Percentiles rank a stretch among this genome's conserved stretches.
Evolutionary conservation across 1,140 invertebrate genomes (phyloP).

Genomic region (Maniola jurtina): DNA sequence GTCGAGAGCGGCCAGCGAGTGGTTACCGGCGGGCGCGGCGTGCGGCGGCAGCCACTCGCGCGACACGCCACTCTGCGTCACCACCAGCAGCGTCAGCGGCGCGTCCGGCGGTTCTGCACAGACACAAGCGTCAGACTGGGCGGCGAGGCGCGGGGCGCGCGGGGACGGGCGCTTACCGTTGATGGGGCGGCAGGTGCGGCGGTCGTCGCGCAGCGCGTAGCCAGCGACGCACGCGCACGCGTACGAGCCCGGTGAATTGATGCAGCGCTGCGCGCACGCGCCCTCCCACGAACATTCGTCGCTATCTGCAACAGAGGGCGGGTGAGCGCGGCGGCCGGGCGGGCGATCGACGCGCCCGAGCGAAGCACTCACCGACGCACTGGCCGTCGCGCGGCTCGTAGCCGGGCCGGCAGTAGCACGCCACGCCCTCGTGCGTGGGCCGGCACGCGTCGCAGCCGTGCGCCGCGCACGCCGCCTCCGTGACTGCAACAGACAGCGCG

Average conservation of each 20-base stretch:
- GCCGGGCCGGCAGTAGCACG: constrained; percentile 87
- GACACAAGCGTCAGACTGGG: too few species aligned
- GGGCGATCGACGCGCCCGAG: too few species aligned
- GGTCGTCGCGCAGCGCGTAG: constrained; percentile 80
- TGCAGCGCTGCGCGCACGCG: constrained; percentile 89
- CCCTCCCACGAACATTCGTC: constrained; percentile 87
- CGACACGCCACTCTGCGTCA: constrained; percentile 45
- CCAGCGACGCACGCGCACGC: constrained; percentile 88
- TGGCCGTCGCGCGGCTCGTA: constrained; percentile 82
- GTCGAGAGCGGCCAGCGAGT: constrained; percentile 47
- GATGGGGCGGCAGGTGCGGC: constrained; percentile 80
- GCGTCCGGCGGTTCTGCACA: constrained; percentile 41
- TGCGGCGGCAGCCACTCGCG: constrained; percentile 38
- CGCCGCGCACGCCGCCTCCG: constrained; percentile 76
- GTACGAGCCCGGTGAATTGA: constrained; percentile 85
- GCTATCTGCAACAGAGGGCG: constrained; percentile 79
- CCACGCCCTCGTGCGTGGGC: constrained; percentile 82
- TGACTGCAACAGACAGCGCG: constrained; percentile 55
- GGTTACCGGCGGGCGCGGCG: constrained; percentile 21
- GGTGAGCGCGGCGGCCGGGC: too few species aligned
- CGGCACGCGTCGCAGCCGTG: constrained; percentile 82
- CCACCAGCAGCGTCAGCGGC: constrained; percentile 51
- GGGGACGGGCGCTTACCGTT: constrained; percentile 79
- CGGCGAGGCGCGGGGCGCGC: too few species aligned
- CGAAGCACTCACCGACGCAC: constrained; percentile 80